Evolutionary conservation across 2,888 invertebrate genomes (phyloP).

Genomic region (Lasiommata megera): DNA sequence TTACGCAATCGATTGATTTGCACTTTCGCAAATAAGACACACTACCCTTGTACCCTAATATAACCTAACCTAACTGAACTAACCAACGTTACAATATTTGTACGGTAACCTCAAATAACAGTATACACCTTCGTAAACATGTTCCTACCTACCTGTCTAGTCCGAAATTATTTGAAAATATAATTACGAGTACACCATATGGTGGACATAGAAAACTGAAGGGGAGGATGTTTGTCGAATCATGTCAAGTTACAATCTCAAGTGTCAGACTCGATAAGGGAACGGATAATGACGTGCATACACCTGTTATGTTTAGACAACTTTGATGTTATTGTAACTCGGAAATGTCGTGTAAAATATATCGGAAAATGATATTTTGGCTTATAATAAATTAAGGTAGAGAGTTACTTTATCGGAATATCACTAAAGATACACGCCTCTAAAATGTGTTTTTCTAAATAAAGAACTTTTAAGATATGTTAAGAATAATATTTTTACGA

Average conservation of each 20-base stretch:
- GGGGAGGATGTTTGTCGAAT: constrained; percentile 37
- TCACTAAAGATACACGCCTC: too few species aligned
- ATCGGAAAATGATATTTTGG: too few species aligned
- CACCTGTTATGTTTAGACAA: constrained; percentile 21
- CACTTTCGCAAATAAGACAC: too few species aligned
- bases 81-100: background rate
- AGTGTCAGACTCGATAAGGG: constrained; percentile 32
- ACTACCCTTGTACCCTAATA: too few species aligned
- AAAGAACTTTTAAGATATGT: too few species aligned
- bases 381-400: too few species aligned
- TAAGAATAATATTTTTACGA: too few species aligned
- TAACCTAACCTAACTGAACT: too few species aligned
- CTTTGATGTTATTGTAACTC: background rate
- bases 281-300: constrained; percentile 17
- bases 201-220: constrained; percentile 32
- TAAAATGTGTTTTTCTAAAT: too few species aligned
- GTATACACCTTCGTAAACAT: too few species aligned
- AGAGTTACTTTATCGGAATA: too few species aligned
- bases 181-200: constrained; percentile 57
- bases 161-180: constrained; percentile 34
- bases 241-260: constrained; percentile 38
- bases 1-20: too few species aligned
- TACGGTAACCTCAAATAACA: background rate
- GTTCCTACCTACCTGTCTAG: background rate
- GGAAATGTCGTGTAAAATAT: background rate